Evolutionary conservation across 1,140 invertebrate species (phyloP), one percentile per base, ranked within the genome.

Genomic region (Pseudomyrmex flavicornis): DNA sequence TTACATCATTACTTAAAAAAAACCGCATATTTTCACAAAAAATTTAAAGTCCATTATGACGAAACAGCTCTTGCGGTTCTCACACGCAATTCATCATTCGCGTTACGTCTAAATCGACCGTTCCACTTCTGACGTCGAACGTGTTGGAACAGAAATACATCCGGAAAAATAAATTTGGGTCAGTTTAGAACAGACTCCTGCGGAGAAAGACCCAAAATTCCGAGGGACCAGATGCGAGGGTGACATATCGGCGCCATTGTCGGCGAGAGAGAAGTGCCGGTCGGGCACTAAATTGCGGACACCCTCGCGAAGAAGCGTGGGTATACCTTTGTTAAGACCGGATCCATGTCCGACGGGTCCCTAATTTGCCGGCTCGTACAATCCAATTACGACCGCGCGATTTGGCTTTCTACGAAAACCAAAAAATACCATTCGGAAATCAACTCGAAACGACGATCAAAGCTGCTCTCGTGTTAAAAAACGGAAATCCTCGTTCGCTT

Each of bases 201-300:
- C 35, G 1, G 72, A 74, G 84, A 4, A 0, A 7, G 10, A 1
- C 50, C 15, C 54, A 26, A 61, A 85, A 80, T 58, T 88, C 70
- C 5, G 13, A 17, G 50, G 7, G 44, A 52, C 86, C 87, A 82
- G 87, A 88, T 82, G 76, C 63, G 59, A 10, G 63, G 35, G 52
- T 61, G 86, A 74, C 82, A 88, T 61, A 63, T 52, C 77, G 70
- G 74, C 75, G 61, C 69, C 72, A 91, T 91, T 91, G 90, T 91
- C 62, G 12, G 50, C 65, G 85, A 72, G 50, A 85, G 85, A 72
- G 50, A 85, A 65, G 70, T 56, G 61, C 59, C 48, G 44, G 54
- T 58, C 74, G 86, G 66, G 86, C 88, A 89, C 90, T 89, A 91
- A 91, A 88, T 89, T 85, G 75, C 44, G 13, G 26, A 58, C 72